Evolutionary conservation across 2,113 vertebrate species (phyloP), one percentile per base, ranked within the genome.

Genomic region (Genyomyrus donnyi): DNA sequence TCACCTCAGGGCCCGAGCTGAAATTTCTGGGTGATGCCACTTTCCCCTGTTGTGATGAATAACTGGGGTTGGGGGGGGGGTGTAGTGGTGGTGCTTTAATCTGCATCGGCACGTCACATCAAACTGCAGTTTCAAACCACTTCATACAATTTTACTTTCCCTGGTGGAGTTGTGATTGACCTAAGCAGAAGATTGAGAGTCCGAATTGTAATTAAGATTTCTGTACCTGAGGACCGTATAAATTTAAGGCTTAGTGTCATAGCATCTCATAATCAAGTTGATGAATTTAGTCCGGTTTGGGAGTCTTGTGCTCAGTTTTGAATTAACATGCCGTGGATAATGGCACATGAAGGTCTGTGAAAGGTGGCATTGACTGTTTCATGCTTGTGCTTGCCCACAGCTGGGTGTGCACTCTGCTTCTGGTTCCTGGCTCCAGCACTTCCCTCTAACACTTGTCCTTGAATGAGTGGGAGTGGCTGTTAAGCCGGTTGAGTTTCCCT

Each of bases 321-420:
- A 70, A 70, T 70, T 70, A 70, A 70, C 62, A 70, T 58, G 53
- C n/a, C 3, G 2, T 27, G n/a, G 62, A 31, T 11, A n/a, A 31
- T 27, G 62, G 62, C 62, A 31, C 27, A 24, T 3, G 24, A 70
- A 70, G n/a, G 27, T 70, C 21, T 31, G 27, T 27, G 62, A 31
- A 70, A 45, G 46, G 24, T 4, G 19, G 46, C 31, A n/a, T 53
- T 53, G 53, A 24, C 31, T 87, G 88, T 91, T 91, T 89, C 50
- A 31, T 70, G 62, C 48, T 58, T 84, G 17, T 86, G 83, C 58
- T 84, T 21, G 53, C 53, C 6, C 53, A 17, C 19, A 27, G 85
- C 50, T 84, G 74, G 46, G 88, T 31, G 11, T 49, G 83, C 21
- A 56, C 42, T 49, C 50, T 52, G 3, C 46, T 6, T 88, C 31